Evolutionary conservation across 2,797 vertebrate genomes (phyloP).

Genomic region (Lerista edwardsae): DNA sequence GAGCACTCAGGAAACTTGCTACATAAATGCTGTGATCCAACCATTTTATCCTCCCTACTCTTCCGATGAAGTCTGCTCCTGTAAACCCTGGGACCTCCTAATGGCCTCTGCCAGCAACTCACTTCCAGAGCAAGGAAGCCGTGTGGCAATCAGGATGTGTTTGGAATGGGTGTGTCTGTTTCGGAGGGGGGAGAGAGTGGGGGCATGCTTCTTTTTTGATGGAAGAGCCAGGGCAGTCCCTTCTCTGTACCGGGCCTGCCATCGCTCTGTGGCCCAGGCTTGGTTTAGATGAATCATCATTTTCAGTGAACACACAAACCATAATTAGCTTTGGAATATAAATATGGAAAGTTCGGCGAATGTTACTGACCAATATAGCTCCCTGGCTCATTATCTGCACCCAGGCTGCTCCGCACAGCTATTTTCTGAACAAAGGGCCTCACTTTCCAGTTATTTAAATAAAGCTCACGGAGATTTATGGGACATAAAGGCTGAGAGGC

Average conservation of each 20-base stretch:
- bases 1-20: background rate
- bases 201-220: slow-evolving; percentile 15
- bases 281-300: slow-evolving; percentile 50
- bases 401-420: slow-evolving; percentile 46
- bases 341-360: slow-evolving; percentile 54
- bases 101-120: background rate
- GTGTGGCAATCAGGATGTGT: slow-evolving; percentile 21
- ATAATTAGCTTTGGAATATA: slow-evolving; percentile 53
- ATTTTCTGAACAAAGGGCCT: slow-evolving; percentile 55
- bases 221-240: slow-evolving; percentile 9
- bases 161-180: background rate
- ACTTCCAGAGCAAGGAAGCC: slow-evolving; percentile 6
- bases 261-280: slow-evolving; percentile 41
- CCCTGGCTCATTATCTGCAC: slow-evolving; percentile 47
- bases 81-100: background rate
- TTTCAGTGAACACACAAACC: slow-evolving; percentile 44
- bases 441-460: slow-evolving; percentile 50
- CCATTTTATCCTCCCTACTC: background rate
- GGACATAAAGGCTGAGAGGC: background rate
- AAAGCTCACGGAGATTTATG: slow-evolving; percentile 41
- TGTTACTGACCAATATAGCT: slow-evolving; percentile 53
- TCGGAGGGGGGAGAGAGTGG: background rate
- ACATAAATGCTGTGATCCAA: background rate
- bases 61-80: background rate
- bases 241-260: slow-evolving; percentile 29